phyloP scores from a whole-genome alignment of 2,888 invertebrate species.

The Sesamia inferens region DNA sequence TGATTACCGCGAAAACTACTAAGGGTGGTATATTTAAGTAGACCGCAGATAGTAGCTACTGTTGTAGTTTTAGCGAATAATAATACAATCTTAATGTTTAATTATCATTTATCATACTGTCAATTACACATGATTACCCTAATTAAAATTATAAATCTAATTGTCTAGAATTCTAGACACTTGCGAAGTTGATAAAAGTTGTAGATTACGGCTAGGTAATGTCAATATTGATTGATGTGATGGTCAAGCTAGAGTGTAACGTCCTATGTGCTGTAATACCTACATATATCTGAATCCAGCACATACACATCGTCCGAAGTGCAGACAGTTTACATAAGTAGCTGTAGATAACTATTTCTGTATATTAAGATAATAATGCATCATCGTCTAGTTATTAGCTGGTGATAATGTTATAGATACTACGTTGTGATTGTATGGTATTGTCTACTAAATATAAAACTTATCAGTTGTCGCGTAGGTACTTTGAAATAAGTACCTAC shows the following conservation, averaged over 20 bases:
- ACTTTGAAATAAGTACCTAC: neutral
- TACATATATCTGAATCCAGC: neutral
- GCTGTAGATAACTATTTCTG: conserved; percentile 1
- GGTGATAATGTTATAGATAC: conserved; percentile 7
- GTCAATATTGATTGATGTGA: conserved; percentile 33
- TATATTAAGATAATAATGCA: conserved; percentile 3
- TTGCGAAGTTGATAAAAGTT: conserved; percentile 21
- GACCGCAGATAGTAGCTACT: conserved; percentile 29
- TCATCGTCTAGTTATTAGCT: neutral
- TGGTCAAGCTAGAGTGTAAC: conserved; percentile 22
- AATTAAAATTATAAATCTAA: conserved; percentile 42
- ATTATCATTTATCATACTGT: conserved; percentile 31
- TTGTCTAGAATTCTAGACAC: conserved; percentile 19
- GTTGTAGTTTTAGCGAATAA: conserved; percentile 27
- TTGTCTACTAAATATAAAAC: conserved; percentile 1
- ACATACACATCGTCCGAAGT: neutral
- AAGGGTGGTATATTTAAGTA: conserved; percentile 13
- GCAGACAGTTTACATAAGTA: conserved; percentile 25
- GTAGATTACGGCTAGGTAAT: conserved; percentile 19
- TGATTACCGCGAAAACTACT: conserved; percentile 33
- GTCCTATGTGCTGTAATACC: conserved; percentile 8
- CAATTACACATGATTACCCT: conserved; percentile 35
- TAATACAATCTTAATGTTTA: conserved; percentile 30
- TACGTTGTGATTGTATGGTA: neutral
- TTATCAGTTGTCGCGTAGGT: conserved; percentile 5